Evolutionary conservation across 2,888 invertebrate species (phyloP), one percentile per base, ranked within the genome.

Genomic region (Sclerodermus sp.): DNA sequence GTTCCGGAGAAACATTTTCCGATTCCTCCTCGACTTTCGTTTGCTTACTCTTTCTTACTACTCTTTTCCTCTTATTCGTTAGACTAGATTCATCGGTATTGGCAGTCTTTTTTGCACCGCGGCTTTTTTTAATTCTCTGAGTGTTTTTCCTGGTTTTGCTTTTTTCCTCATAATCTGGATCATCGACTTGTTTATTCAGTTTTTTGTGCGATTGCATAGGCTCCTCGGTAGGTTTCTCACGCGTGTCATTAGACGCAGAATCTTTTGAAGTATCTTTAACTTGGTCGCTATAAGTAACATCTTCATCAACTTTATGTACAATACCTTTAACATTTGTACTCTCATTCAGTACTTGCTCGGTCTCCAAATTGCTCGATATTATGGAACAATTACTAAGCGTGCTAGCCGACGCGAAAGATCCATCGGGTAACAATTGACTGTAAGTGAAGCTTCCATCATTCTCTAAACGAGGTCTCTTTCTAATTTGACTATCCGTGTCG

Each of bases 381-480:
- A n/a, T n/a, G n/a, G n/a, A n/a, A n/a, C n/a, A n/a, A n/a, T n/a
- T n/a, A n/a, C n/a, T n/a, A n/a, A n/a, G n/a, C n/a, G n/a, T n/a
- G n/a, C n/a, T 23, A 8, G 23, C 4, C 8, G 23, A 23, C 3
- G 23, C 8, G 3, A 23, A 23, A 23, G 23, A 23, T 23, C 8
- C 8, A 23, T 23, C 23, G 8, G 3, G 3, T 23, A 23, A 23
- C 4, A 23, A 23, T 23, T 23, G 23, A n/a, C n/a, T n/a, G n/a
- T n/a, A n/a, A n/a, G 23, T 5, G 8, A 23, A 23, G 8, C 23
- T 12, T 8, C 3, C 42, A 37, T 40, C 34, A 36, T 32, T 16
- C 16, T 38, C 51, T 5, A 50, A 10, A 34, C 73, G 55, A 9
- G 46, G 43, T 47, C 59, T 57, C 51, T 74, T 74, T 2, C 38